Evolutionary conservation across 2,888 invertebrate genomes (phyloP).

Genomic region (Dicyrtoma fusca): DNA sequence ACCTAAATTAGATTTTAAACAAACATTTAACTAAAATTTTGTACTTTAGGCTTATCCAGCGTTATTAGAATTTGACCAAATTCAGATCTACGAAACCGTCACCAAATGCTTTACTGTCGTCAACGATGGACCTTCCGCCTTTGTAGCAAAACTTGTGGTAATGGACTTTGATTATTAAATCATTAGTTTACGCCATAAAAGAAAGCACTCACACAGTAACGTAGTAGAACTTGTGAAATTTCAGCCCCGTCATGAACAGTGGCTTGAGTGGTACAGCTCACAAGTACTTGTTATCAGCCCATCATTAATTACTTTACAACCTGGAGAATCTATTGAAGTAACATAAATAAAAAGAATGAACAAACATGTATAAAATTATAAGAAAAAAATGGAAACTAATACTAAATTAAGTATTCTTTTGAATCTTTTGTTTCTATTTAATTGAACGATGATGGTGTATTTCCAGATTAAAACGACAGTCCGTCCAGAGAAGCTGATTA

Average conservation of each 20-base stretch:
- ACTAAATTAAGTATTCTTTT: too few relatives aligned
- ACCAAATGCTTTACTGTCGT: slow-evolving; percentile 38
- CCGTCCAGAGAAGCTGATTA: slow-evolving; percentile 37
- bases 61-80: slow-evolving; percentile 45
- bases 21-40: neutral
- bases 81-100: slow-evolving; percentile 47
- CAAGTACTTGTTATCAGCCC: slow-evolving; percentile 40
- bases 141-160: slow-evolving; percentile 43
- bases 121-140: slow-evolving; percentile 41
- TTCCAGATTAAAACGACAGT: slow-evolving; percentile 41
- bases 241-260: slow-evolving; percentile 48
- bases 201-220: too few relatives aligned
- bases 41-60: slow-evolving; percentile 3
- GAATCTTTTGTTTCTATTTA: slow-evolving; percentile 1
- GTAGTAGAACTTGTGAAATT: slow-evolving; percentile 4
- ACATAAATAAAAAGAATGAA: too few relatives aligned
- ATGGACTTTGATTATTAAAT: slow-evolving; percentile 3
- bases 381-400: too few relatives aligned
- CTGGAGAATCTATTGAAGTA: slow-evolving; percentile 42
- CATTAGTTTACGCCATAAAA: too few relatives aligned
- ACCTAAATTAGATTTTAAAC: too few relatives aligned
- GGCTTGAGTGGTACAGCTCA: slow-evolving; percentile 44
- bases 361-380: too few relatives aligned
- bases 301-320: slow-evolving; percentile 32
- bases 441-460: neutral